A percentile compares a stretch with the other conserved stretches of the same genome.
phyloP scores from a whole-genome alignment of 2,888 invertebrate species.

The Pterobdella sp. region DNA sequence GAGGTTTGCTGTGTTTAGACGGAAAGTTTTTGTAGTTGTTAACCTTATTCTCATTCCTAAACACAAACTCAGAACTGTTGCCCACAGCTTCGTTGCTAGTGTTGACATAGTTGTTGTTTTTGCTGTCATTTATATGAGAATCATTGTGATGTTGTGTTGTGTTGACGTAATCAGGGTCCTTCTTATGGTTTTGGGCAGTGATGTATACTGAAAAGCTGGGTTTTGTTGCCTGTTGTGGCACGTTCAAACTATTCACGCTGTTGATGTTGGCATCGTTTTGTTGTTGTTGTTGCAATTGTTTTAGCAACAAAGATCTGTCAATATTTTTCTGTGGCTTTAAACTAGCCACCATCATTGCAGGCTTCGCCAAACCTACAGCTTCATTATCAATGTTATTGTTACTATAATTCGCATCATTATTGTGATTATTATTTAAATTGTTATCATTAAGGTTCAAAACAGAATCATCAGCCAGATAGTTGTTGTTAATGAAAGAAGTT shows the following conservation, averaged over 20 bases:
- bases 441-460: not conserved
- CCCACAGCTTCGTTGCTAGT: not conserved
- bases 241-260: not conserved
- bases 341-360: not conserved
- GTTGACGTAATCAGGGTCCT: not conserved
- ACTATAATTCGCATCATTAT: conserved; percentile 8
- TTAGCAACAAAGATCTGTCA: not conserved
- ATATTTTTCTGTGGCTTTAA: not conserved
- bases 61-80: not conserved
- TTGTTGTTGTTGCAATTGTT: conserved; percentile 1
- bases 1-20: conserved; percentile 15
- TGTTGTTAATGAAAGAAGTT: not conserved
- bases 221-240: not conserved
- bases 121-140: not conserved
- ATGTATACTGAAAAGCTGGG: not conserved
- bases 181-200: conserved; percentile 6
- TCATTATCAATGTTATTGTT: conserved; percentile 7
- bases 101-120: conserved; percentile 1
- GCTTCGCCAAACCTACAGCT: not conserved
- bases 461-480: not conserved
- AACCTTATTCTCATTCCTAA: conserved; percentile 61
- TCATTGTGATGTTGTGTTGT: not conserved
- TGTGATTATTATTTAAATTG: conserved; percentile 6
- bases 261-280: not conserved
- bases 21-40: conserved; percentile 73